Base-by-base conservation (phyloP, 2,888 invertebrate species). In the Phalera bucephala region DNA sequence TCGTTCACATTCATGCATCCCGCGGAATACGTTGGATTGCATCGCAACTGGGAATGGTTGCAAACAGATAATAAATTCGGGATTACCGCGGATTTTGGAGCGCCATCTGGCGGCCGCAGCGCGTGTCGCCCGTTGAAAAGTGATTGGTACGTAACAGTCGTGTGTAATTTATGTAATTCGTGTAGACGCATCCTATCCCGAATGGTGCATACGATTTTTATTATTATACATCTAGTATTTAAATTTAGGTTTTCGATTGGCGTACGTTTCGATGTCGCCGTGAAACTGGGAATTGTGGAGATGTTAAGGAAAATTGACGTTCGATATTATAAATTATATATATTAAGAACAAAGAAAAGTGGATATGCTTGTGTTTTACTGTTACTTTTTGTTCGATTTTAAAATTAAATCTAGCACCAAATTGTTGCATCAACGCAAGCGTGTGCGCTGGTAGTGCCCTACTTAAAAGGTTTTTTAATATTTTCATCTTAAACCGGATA, bases 1-100 rank as follows among this genome's bases (percentile, higher is more conserved):
- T 68, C 60, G 58, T 55, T 53, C 59, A 64, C 69, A 72, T 74
- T 68, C 71, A 77, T 78, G 71, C 52, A 52, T 45, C 19, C 45
- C 47, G 51, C 48, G 57, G 59, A 63, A 72, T 69, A 71, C 64
- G 63, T 61, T 49, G 67, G 59, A 78, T 75, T 73, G 67, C 71
- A 71, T 56, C 52, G 64, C 64, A 65, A 57, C 70, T 53, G 62
- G 57, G 61, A 75, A 79, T 72, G 73, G 76, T 69, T 69, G 74
- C 76, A 80, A 80, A 81, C 78, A 79, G 78, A 82, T 83, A 83
- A 82, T 83, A 83, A 82, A 83, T 82, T 80, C 72, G 54, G 82
- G 78, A 78, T 82, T 77, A 78, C 72, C 68, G 54, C 51, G 76
- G 75, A 74, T 82, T 77, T 73, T 56, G 52, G 52, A 62, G 59